These are phyloP conservation scores for Monoplex corrugatus DNA, from an alignment of 2,888 invertebrate genomes.

Conservation along the genomic window DNA sequence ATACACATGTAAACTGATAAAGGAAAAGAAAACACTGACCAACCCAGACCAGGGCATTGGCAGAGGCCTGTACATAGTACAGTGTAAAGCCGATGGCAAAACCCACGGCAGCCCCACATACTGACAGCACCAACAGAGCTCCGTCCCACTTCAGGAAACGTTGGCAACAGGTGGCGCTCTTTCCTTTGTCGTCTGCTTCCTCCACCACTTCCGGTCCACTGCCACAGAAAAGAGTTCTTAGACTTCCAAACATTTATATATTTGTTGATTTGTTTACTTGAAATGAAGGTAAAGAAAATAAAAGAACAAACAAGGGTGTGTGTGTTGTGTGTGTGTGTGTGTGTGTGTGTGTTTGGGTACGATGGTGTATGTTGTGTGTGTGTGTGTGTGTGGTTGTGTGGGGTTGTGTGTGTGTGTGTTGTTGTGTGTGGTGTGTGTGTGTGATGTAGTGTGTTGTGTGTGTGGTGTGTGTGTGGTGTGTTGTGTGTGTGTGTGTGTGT, in stretches of 20 bases:
- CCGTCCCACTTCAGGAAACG: constrained; percentile 51
- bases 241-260: neutral
- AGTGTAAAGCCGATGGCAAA: constrained; percentile 62
- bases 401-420: neutral
- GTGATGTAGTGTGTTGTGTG: neutral
- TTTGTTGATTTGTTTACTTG: neutral
- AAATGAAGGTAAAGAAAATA: neutral
- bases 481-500: neutral
- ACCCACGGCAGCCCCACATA: constrained; percentile 61
- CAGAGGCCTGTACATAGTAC: constrained; percentile 55
- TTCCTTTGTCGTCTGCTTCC: neutral
- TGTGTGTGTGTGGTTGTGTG: neutral
- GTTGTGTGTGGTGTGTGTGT: neutral
- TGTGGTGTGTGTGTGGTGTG: too few relatives aligned
- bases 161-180: neutral
- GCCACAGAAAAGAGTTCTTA: neutral
- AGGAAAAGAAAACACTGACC: constrained; percentile 57
- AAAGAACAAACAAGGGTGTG: neutral
- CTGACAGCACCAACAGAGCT: constrained; percentile 61
- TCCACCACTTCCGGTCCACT: neutral
- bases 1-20: neutral
- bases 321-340: neutral
- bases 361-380: neutral
- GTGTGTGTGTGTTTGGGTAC: neutral
- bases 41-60: constrained; percentile 63